Percentiles rank a stretch among this genome's conserved stretches.
Evolutionary conservation across 1,140 invertebrate species (phyloP).

Genomic region (Drosophila watanabei): DNA sequence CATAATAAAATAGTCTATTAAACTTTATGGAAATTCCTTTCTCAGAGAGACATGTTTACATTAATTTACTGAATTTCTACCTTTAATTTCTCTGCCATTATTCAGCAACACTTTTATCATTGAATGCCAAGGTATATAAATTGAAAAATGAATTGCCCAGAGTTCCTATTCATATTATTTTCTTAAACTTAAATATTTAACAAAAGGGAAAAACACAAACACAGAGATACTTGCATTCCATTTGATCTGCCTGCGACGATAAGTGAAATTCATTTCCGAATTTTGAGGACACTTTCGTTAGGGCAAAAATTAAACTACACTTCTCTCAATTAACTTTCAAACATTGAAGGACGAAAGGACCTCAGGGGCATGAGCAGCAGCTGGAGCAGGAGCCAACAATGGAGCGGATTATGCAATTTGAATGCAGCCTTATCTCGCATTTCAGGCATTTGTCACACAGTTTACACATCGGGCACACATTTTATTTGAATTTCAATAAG

Average conservation of each 20-base stretch:
- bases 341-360: not conserved
- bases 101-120: not conserved
- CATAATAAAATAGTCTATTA: not conserved
- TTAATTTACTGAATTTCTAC: not conserved
- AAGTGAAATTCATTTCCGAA: constrained; percentile 38
- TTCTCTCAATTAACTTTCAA: constrained; percentile 43
- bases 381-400: constrained; percentile 9
- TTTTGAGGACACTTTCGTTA: constrained; percentile 8
- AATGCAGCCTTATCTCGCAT: constrained; percentile 40
- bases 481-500: constrained; percentile 50
- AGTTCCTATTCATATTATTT: constrained; percentile 7
- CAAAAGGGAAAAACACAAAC: not conserved
- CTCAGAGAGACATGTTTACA: not conserved
- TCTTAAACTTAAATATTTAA: not conserved
- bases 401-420: constrained; percentile 41
- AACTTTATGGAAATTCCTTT: not conserved
- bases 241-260: constrained; percentile 25
- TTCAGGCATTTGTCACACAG: constrained; percentile 44
- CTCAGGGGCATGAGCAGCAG: not conserved
- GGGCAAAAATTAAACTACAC: constrained; percentile 21
- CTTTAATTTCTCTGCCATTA: not conserved
- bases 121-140: not conserved
- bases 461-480: constrained; percentile 38
- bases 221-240: constrained; percentile 6
- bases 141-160: not conserved